Evolutionary conservation across 2,797 vertebrate genomes (phyloP), one percentile per base, ranked within the genome.

Genomic region (Parambassis ranga): DNA sequence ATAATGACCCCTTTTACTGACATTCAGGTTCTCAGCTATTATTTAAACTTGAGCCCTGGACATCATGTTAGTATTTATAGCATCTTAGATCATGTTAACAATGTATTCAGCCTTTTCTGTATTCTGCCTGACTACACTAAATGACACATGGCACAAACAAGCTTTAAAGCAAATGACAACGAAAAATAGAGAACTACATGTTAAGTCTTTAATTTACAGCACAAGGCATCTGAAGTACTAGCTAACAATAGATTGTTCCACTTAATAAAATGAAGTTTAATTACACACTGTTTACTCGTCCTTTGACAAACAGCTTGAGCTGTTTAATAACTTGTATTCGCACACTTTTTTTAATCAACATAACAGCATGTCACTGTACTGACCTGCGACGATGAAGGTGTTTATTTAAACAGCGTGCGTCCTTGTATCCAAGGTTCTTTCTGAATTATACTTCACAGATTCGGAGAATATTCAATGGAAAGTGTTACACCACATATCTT

Each of bases 371-470:
- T 63, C 66, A 49, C 35, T 1, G 0, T 56, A 43, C 60, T 43
- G 51, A 65, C 50, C 42, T 20, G 10, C 18, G 43, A 57, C 14
- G 48, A 60, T 31, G 30, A 36, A 57, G 61, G 8, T 37, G 18
- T 36, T 68, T 55, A 23, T 53, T 57, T 27, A 32, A 74, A 76
- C 24, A 65, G 28, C 48, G 57, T 13, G 31, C 35, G 37, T 58
- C 24, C 7, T 10, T 35, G 15, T 44, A 43, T 51, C 20, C 4
- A 13, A 14, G 4, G 35, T 64, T 52, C 10, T 24, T 30, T 9
- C 15, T 33, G 38, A n/a, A n/a, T n/a, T n/a, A n/a, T n/a, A n/a
- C n/a, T n/a, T n/a, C n/a, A n/a, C n/a, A n/a, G n/a, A n/a, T n/a
- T n/a, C n/a, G n/a, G n/a, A n/a, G n/a, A n/a, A n/a, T n/a, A n/a